Evolutionary conservation across 1,140 invertebrate species (phyloP).

Genomic region (Luehdorfia chinensis): DNA sequence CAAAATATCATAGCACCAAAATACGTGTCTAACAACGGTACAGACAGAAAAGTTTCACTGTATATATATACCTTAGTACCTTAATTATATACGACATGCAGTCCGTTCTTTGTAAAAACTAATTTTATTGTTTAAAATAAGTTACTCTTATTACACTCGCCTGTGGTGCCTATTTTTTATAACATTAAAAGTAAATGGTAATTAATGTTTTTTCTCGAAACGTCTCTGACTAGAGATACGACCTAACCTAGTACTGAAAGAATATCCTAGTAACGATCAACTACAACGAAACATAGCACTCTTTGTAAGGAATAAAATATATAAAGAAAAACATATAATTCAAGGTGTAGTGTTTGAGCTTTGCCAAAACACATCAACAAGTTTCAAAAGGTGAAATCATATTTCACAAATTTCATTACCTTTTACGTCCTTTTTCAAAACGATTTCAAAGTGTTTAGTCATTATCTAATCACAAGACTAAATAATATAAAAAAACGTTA

Average conservation of each 20-base stretch:
- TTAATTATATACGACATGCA: conserved; percentile 35
- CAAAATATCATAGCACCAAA: conserved; percentile 73
- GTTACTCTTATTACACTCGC: conserved; percentile 62
- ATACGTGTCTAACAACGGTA: conserved; percentile 53
- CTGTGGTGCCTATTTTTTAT: conserved; percentile 57
- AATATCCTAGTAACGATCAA: conserved; percentile 53
- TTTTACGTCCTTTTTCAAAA: no score
- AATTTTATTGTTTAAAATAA: conserved; percentile 64
- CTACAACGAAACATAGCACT: conserved; percentile 65
- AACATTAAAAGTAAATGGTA: conserved; percentile 72
- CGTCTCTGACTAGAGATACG: conserved; percentile 73
- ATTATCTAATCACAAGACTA: no score
- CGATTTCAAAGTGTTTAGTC: no score
- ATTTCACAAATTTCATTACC: conserved; percentile 45
- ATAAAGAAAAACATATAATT: conserved; percentile 34
- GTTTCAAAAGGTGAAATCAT: conserved; percentile 54
- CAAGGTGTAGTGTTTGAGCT: conserved; percentile 64
- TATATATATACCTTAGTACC: conserved; percentile 24
- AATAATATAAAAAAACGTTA: no score
- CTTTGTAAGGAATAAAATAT: conserved; percentile 54
- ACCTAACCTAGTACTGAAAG: conserved; percentile 62
- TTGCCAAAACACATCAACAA: conserved; percentile 59
- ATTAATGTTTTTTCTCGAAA: conserved; percentile 66
- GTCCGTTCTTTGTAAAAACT: conserved; percentile 45
- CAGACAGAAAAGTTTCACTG: conserved; percentile 71